A percentile compares a stretch with the other conserved stretches of the same genome.
phyloP scores from a whole-genome alignment of 1,140 invertebrate species.

The Bombus cullumanus region DNA sequence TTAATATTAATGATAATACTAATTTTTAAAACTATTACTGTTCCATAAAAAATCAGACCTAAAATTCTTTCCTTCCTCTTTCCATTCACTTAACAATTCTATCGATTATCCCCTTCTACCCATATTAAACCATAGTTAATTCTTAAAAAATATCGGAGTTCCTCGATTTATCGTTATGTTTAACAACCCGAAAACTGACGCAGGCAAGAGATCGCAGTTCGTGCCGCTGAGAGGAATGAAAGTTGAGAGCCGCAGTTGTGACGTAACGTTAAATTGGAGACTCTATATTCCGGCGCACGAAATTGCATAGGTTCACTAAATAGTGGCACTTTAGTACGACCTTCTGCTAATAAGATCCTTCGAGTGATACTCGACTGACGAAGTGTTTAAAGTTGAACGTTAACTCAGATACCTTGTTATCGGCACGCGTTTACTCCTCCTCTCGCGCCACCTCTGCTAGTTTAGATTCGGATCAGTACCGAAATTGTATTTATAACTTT shows the following conservation, averaged over 20 bases:
- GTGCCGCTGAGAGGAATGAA: neutral
- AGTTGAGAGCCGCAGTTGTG: conserved; percentile 48
- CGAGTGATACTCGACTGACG: conserved; percentile 39
- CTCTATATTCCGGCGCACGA: conserved; percentile 38
- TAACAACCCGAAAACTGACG: neutral
- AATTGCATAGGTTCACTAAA: conserved; percentile 63
- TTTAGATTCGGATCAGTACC: conserved; percentile 9
- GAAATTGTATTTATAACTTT: conserved; percentile 8
- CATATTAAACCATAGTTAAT: neutral
- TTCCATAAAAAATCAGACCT: too few species aligned
- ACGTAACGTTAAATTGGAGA: conserved; percentile 41
- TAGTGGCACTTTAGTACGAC: conserved; percentile 62
- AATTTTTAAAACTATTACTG: too few species aligned
- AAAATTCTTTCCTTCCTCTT: too few species aligned
- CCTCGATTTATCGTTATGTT: neutral
- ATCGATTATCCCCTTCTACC: neutral
- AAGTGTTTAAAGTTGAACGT: conserved; percentile 64
- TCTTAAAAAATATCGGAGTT: neutral
- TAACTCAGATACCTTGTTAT: conserved; percentile 36
- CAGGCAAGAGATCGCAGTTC: neutral
- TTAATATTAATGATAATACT: too few species aligned
- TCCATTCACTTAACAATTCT: neutral
- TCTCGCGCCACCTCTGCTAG: neutral
- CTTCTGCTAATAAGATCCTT: conserved; percentile 63
- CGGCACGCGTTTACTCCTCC: neutral